Conservation (phyloP, 2,113 vertebrate species). For the Eidolon helvum region DNA sequence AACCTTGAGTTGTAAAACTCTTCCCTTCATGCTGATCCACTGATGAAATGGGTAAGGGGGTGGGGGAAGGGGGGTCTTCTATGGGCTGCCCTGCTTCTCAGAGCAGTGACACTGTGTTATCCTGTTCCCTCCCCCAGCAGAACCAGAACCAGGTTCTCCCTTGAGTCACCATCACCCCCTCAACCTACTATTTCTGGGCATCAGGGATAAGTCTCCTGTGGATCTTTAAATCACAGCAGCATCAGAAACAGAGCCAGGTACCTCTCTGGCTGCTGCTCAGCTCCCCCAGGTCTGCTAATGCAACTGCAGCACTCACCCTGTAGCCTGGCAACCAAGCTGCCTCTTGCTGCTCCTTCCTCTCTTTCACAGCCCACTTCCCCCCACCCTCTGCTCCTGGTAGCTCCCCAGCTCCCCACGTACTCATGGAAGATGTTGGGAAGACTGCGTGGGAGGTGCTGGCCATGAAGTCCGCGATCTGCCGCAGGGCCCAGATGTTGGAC, state of each 20-base stretch:
- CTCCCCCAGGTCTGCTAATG: neutral
- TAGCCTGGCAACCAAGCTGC: conserved; percentile 59
- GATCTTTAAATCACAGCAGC: neutral
- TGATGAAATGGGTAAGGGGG: neutral
- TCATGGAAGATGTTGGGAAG: conserved; percentile 92
- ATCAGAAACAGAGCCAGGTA: conserved; percentile 16
- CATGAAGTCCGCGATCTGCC: conserved; percentile 98
- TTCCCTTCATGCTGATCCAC: neutral
- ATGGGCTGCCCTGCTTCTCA: neutral
- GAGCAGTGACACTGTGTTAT: neutral
- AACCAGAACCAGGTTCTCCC: neutral
- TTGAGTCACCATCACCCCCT: neutral
- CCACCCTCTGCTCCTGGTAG: conserved; percentile 41
- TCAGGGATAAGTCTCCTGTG: neutral
- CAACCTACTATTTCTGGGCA: neutral
- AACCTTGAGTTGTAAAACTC: neutral
- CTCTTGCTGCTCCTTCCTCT: neutral
- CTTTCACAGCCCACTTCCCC: neutral
- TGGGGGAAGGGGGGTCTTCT: neutral
- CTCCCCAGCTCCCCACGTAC: conserved; percentile 80
- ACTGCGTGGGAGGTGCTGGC: conserved; percentile 90
- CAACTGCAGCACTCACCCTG: neutral
- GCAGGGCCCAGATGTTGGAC: conserved; percentile 95
- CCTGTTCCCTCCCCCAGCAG: neutral
- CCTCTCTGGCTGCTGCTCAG: neutral